phyloP scores from a whole-genome alignment of 1,140 invertebrate genomes.

The Drosophila ficusphila region DNA sequence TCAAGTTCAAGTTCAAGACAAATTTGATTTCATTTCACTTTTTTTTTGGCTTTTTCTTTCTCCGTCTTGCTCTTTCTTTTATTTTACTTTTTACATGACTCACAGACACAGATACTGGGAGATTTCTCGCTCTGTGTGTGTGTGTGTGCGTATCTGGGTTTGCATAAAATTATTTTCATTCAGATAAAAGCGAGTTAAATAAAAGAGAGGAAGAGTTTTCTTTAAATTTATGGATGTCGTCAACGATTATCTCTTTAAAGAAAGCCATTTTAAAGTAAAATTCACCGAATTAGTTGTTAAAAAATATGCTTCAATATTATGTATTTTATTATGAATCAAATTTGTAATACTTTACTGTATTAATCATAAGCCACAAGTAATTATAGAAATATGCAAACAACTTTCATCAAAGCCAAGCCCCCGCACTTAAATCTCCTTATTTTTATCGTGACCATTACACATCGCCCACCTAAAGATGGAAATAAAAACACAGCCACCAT shows the following conservation, averaged over 20 bases:
- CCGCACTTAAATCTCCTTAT: slow-evolving; percentile 8
- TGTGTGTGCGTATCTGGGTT: slow-evolving; percentile 45
- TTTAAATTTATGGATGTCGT: slow-evolving; percentile 11
- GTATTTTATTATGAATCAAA: too few relatives aligned
- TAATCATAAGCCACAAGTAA: background rate
- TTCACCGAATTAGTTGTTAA: too few relatives aligned
- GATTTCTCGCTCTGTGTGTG: slow-evolving; percentile 15
- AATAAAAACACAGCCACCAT: slow-evolving; percentile 1
- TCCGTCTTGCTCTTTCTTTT: slow-evolving; percentile 54
- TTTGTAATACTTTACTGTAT: background rate
- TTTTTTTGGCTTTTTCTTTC: slow-evolving; percentile 43
- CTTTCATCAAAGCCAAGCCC: slow-evolving; percentile 17
- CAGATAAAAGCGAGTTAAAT: slow-evolving; percentile 30
- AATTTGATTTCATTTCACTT: slow-evolving; percentile 78
- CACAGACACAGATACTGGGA: slow-evolving; percentile 42
- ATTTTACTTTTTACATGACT: slow-evolving; percentile 68
- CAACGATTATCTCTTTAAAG: slow-evolving; percentile 2
- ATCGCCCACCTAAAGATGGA: slow-evolving; percentile 37
- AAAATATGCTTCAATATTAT: too few relatives aligned
- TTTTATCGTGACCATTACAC: slow-evolving; percentile 18
- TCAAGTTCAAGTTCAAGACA: slow-evolving; percentile 83
- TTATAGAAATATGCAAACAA: slow-evolving; percentile 16
- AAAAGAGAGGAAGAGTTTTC: slow-evolving; percentile 26
- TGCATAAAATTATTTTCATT: slow-evolving; percentile 79
- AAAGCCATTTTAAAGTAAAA: background rate